Evolutionary conservation across 2,113 vertebrate genomes (phyloP).

Genomic region (Chloroceryle aenea): DNA sequence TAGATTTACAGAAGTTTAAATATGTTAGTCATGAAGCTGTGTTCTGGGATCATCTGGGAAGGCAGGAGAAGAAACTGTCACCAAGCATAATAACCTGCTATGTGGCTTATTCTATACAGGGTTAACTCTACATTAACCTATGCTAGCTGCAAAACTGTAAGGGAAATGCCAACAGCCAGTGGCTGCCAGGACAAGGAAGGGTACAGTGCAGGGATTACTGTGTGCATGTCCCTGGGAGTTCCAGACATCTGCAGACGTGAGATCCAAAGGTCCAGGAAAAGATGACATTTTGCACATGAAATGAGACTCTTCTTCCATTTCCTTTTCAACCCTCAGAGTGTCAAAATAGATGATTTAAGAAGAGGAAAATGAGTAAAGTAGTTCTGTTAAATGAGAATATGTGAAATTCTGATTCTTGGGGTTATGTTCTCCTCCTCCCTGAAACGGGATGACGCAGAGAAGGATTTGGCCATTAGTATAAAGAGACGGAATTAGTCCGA

Average conservation of each 20-base stretch:
- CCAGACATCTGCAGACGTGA: neutral
- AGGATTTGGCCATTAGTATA: neutral
- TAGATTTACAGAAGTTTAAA: neutral
- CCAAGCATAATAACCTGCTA: too few species aligned
- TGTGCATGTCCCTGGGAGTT: neutral
- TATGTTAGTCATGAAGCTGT: neutral
- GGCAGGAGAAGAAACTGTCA: neutral
- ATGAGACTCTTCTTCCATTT: neutral
- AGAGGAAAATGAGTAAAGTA: neutral
- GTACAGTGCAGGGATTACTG: neutral
- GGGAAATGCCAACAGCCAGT: neutral
- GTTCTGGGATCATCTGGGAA: neutral
- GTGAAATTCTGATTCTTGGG: neutral
- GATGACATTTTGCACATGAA: neutral
- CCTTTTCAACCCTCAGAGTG: neutral
- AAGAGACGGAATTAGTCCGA: neutral
- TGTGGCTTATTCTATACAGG: neutral
- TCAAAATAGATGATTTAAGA: neutral
- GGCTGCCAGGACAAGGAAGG: neutral
- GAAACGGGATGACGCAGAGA: neutral
- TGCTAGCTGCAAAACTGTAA: neutral
- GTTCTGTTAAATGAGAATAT: neutral
- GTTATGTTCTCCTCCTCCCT: neutral
- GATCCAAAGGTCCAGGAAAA: neutral
- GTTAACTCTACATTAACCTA: neutral